A percentile compares a stretch with the other conserved stretches of the same genome.
These are phyloP conservation scores for Dendropsophus ebraccatus DNA, from an alignment of 2,113 vertebrate species.

Conservation along the genomic window DNA sequence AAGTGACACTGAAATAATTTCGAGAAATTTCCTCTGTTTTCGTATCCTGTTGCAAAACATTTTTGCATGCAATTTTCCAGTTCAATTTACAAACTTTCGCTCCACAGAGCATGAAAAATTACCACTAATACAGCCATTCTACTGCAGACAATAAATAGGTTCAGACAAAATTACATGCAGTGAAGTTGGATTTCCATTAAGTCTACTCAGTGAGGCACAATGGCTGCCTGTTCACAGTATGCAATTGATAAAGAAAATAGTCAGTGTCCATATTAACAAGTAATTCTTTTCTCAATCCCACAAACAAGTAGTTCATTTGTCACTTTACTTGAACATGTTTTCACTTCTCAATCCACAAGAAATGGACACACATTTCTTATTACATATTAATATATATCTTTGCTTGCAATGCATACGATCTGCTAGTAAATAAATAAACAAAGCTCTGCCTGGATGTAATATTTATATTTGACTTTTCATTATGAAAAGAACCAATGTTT, in stretches of 20 bases:
- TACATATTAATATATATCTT: neutral
- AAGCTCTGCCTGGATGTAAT: too few relatives aligned
- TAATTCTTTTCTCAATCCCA: conserved; percentile 11
- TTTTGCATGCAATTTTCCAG: conserved; percentile 47
- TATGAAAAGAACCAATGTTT: too few relatives aligned
- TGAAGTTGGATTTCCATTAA: conserved; percentile 43
- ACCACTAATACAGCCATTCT: conserved; percentile 30
- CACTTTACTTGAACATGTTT: neutral
- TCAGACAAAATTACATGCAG: conserved; percentile 19
- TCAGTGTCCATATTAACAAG: conserved; percentile 25
- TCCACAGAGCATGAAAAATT: conserved; percentile 40
- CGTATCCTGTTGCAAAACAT: conserved; percentile 27
- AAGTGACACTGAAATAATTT: conserved; percentile 37
- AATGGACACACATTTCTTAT: neutral
- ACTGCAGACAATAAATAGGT: conserved; percentile 39
- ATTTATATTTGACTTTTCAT: too few relatives aligned
- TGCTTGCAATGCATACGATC: too few relatives aligned
- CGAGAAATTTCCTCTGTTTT: neutral
- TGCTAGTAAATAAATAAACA: too few relatives aligned
- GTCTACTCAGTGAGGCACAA: conserved; percentile 40
- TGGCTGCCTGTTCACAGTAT: conserved; percentile 25
- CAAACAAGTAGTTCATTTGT: conserved; percentile 7
- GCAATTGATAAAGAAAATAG: conserved; percentile 34
- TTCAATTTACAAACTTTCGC: conserved; percentile 45
- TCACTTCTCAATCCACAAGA: neutral